Evolutionary conservation across 2,797 vertebrate genomes (phyloP).

Genomic region (Gymnothorax javanicus): DNA sequence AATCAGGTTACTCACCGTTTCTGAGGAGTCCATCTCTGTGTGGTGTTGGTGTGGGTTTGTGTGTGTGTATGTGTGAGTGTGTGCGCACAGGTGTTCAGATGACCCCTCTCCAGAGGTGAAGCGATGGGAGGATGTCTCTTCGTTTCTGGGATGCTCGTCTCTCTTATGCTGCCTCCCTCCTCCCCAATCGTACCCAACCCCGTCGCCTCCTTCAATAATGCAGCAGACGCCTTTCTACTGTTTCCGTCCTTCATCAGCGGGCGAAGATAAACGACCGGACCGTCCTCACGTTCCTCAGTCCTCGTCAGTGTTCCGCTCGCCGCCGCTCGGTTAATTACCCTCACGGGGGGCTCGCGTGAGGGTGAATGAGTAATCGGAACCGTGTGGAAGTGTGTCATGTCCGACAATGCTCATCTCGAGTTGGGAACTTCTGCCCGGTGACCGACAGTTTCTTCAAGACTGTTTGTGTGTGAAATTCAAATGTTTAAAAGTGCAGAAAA

Average conservation of each 20-base stretch:
- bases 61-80: not conserved
- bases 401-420: not conserved
- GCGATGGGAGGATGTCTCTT: not conserved
- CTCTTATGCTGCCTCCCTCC: not conserved
- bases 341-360: not conserved
- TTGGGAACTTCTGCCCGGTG: not conserved
- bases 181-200: not conserved
- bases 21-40: not conserved
- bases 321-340: not conserved
- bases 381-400: not conserved
- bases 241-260: conserved; percentile 10
- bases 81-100: not conserved
- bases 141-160: not conserved
- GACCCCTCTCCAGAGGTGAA: not conserved
- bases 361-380: not conserved
- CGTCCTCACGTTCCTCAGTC: not conserved
- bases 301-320: not conserved
- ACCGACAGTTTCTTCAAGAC: not conserved
- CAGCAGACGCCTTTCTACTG: conserved; percentile 21
- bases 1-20: not conserved
- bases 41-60: not conserved
- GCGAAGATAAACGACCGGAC: not conserved
- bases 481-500: not conserved
- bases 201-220: conserved; percentile 28
- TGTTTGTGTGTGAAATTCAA: not conserved